Evolutionary conservation across 2,113 vertebrate species (phyloP), one percentile per base, ranked within the genome.

Genomic region (Lasiurus cinereus): DNA sequence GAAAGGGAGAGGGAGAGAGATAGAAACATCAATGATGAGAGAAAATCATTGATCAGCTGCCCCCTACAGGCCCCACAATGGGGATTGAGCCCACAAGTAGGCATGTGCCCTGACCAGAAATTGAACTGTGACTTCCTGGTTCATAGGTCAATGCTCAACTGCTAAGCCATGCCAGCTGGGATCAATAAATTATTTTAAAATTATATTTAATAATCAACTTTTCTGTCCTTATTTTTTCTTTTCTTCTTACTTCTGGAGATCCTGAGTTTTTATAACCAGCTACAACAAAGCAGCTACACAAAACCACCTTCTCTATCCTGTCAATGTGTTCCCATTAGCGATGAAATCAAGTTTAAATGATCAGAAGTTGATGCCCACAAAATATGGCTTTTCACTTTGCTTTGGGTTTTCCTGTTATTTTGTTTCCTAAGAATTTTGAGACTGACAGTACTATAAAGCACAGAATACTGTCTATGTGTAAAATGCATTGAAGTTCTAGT

Each of bases 371-470:
- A 70, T 56, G 31, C 2, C 29, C 31, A 13, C 1, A 52, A 80
- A 91, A 66, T 14, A 77, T 12, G 14, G 13, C 43, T 91, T 82
- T 79, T 70, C 50, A 36, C 3, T 62, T 88, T 72, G 29, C 15
- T 80, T 95, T 79, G 48, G 9, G 18, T 72, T 93, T 69, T 64
- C 8, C 27, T 72, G 54, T 19, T 54, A 10, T 54, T 87, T 77
- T 69, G 2, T 52, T 88, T 50, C 62, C 83, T 59, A 74, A 62
- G 24, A 66, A 79, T 64, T 74, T 94, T 92, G 91, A 88, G n/a
- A 8, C 16, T 67, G 50, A 50, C 1, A 29, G 70, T 16, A 73
- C 70, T 54, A 27, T 69, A 36, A 90, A 82, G 2, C 43, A 88
- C 9, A 66, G 22, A 83, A 70, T 7, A 21, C 31, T 78, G 14